Conservation (phyloP, 2,888 invertebrate genomes). For the Drosophila infuscata region DNA sequence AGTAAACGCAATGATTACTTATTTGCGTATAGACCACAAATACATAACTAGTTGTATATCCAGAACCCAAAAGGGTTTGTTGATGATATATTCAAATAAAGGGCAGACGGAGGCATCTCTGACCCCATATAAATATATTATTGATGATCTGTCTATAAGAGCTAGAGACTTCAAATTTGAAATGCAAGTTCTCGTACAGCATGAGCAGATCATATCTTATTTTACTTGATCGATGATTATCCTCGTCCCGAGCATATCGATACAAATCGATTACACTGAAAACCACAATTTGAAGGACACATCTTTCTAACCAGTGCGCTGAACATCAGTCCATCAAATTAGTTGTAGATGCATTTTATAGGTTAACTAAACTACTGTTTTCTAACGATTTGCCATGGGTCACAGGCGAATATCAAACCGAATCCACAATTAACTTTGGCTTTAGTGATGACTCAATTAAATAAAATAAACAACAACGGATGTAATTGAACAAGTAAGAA, state of each 20-base stretch:
- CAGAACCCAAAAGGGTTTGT: not conserved
- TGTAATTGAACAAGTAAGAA: too few relatives aligned
- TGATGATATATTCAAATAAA: not conserved
- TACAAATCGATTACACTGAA: not conserved
- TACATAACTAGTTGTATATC: not conserved
- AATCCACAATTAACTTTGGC: constrained; percentile 16
- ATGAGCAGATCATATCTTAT: not conserved
- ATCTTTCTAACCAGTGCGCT: not conserved
- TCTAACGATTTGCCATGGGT: not conserved
- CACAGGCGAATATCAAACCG: constrained; percentile 1
- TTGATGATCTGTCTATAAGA: not conserved
- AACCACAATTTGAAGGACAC: not conserved
- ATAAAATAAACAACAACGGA: too few relatives aligned
- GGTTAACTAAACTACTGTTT: not conserved
- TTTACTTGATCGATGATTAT: not conserved
- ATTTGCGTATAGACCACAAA: not conserved
- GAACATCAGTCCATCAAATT: not conserved
- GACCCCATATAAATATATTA: not conserved
- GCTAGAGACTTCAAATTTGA: not conserved
- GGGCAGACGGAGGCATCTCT: not conserved
- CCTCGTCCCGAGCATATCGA: not conserved
- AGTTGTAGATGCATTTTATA: not conserved
- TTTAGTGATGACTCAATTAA: not conserved
- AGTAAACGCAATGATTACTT: constrained; percentile 13
- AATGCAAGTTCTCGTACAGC: not conserved